Evolutionary conservation across 2,888 invertebrate genomes (phyloP), one percentile per base, ranked within the genome.

Genomic region (Cordilura impudica): DNA sequence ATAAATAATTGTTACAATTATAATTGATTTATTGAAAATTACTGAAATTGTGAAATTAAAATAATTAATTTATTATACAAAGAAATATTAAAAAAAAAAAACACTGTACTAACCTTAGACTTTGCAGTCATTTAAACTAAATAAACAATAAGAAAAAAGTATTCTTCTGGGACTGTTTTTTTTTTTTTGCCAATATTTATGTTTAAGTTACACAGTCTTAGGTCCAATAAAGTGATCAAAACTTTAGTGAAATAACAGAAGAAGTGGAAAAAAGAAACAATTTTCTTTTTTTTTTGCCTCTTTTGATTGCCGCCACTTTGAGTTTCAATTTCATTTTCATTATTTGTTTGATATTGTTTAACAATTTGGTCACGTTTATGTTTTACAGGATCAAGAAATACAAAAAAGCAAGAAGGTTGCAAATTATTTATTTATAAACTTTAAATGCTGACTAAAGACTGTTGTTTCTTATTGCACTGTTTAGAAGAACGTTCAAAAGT

Each of bases 361-460:
- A 69, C 53, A 72, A 75, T 73, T 73, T 69, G 60, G 74, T 78
- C 75, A 76, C 69, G 76, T 82, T 77, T 66, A 39, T 65, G 31
- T 71, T 65, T 71, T 49, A 56, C 72, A 72, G 66, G 65, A 65
- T 66, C 58, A 39, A 35, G 43, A 16, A 77, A 58, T 51, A 66
- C 54, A 16, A 39, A 61, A 61, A 54, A 49, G 51, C 43, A 79
- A 81, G 81, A 81, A 81, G 78, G 74, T 81, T 78, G 81, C 75
- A 83, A 84, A 87, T 87, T 87, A 88, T 86, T 87, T 87, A 88
- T 87, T 87, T 87, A 87, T 84, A 84, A 85, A 83, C 82, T 75
- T 75, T 83, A 84, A 86, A 83, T 85, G 83, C 81, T 78, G 74
- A 60, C 63, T 79, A 77, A 82, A 81, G 78, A 77, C 69, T 70